Base-by-base conservation (phyloP, 1,140 invertebrate genomes). In the Trachymyrmex septentrionalis region DNA sequence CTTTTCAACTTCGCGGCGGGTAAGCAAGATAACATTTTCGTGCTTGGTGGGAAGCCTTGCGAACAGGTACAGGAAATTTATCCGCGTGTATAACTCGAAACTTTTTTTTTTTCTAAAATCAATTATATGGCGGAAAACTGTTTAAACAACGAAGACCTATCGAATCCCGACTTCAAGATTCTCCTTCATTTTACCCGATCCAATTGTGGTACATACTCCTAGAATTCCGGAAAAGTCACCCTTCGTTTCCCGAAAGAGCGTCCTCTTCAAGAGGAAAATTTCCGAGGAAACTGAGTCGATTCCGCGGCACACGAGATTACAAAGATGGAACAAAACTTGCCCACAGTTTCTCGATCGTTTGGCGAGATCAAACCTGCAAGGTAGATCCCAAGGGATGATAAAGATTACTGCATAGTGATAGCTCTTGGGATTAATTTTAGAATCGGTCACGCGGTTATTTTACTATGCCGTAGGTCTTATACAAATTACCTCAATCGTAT, bases 361-460 rank as follows among this genome's bases (percentile, higher is more conserved):
- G 57, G 27, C 86, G 73, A 44, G 44, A 87, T 87, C 73, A 72
- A 86, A 64, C n/a, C 48, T 69, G 63, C 61, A 87, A 88, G 69
- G 73, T 76, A 87, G 87, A 87, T 87, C 80, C 66, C 72, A 61
- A 21, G 66, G 75, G 80, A 76, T 75, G 87, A 88, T 88, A 87
- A 87, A 38, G 73, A 38, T 21, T 61, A 66, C 71, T 64, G 59
- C 55, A 55, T 6, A 69, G 84, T 66, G 66, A 53, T 67, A 61
- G 21, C 85, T 34, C 34, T 63, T 50, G 76, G 64, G 85, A 86
- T 86, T 86, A 88, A 88, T 87, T 88, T 88, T 57, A 38, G 80
- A 85, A 87, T 88, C 86, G 73, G 21, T n/a, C 66, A 59, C 38
- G 14, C 30, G 55, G 34, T 71, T 69, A 88, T 75, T 67, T 73